Evolutionary conservation across 2,888 invertebrate genomes (phyloP).

Genomic region (Lasius fuliginosus): DNA sequence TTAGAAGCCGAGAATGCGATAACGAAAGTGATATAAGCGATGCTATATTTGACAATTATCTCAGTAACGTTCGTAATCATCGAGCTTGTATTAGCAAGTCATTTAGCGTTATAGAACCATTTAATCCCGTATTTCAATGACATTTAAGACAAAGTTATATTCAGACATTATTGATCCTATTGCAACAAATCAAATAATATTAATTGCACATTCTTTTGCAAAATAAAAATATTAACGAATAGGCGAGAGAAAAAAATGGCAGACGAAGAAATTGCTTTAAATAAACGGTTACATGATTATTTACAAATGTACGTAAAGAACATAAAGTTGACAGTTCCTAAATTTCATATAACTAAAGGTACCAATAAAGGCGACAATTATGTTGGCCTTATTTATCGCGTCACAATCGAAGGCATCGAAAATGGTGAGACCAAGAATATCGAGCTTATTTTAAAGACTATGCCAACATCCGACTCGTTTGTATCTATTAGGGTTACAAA

Average conservation of each 20-base stretch:
- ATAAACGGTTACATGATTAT: slow-evolving; percentile 42
- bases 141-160: neutral
- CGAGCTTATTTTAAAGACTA: slow-evolving; percentile 10
- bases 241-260: slow-evolving; percentile 14
- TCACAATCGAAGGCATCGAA: slow-evolving; percentile 58
- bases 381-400: slow-evolving; percentile 64
- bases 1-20: neutral
- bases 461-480: neutral
- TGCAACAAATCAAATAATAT: neutral
- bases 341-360: slow-evolving; percentile 52
- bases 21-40: slow-evolving; percentile 30
- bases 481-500: neutral
- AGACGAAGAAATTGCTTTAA: neutral
- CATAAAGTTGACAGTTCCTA: slow-evolving; percentile 37
- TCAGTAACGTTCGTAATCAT: neutral
- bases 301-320: slow-evolving; percentile 58
- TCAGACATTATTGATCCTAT: neutral
- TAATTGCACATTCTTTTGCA: neutral
- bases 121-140: neutral
- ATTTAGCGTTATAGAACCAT: neutral
- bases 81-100: neutral
- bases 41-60: neutral
- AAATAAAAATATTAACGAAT: neutral
- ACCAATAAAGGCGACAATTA: slow-evolving; percentile 70
- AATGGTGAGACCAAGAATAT: slow-evolving; percentile 54